Conservation (phyloP, 2,888 invertebrate genomes). For the Drosophila merina region DNA sequence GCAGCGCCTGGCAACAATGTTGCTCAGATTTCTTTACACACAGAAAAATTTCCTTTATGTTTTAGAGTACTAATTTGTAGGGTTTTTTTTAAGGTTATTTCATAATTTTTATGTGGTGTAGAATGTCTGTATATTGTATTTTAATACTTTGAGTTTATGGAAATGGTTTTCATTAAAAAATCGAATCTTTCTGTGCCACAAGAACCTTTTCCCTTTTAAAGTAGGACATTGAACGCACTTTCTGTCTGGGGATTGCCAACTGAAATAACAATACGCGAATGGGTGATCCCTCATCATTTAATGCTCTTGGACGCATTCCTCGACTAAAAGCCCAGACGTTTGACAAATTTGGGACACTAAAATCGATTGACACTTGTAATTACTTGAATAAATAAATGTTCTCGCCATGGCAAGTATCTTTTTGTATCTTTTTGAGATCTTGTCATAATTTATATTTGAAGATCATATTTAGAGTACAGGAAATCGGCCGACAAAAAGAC, state of each 20-base stretch:
- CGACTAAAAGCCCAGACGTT: conserved; percentile 62
- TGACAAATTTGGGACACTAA: conserved; percentile 77
- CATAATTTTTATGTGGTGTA: no score
- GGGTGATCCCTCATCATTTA: conserved; percentile 18
- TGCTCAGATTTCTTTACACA: conserved; percentile 52
- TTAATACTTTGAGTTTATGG: not conserved
- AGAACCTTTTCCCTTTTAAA: conserved; percentile 14
- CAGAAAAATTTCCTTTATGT: not conserved
- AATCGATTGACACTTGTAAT: conserved; percentile 76
- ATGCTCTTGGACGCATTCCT: conserved; percentile 53
- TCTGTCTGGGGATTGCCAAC: conserved; percentile 54
- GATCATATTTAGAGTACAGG: conserved; percentile 28
- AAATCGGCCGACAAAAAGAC: conserved; percentile 5
- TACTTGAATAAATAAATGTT: conserved; percentile 65
- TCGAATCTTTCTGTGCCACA: not conserved
- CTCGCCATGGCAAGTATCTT: not conserved
- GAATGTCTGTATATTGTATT: no score
- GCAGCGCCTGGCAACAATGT: conserved; percentile 36
- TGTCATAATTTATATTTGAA: conserved; percentile 49
- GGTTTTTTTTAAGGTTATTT: no score
- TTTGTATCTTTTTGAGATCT: conserved; percentile 32
- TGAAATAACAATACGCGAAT: conserved; percentile 58
- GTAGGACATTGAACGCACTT: conserved; percentile 46
- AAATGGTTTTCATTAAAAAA: not conserved
- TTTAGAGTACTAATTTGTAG: not conserved